These are phyloP conservation scores for Eupithecia vulgata DNA, from an alignment of 2,888 invertebrate genomes.

Conservation along the genomic window DNA sequence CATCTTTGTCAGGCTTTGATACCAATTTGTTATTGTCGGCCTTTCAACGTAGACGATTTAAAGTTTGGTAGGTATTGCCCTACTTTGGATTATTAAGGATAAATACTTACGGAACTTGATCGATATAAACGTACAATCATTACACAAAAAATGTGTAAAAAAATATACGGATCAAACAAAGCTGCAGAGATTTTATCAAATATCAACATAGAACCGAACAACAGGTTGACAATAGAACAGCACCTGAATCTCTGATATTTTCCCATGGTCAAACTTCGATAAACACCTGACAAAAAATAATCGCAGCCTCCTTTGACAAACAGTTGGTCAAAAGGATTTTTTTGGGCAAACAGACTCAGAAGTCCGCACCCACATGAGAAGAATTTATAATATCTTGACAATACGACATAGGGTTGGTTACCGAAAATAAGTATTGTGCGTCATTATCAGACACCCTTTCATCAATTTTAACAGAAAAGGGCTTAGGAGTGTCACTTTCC, in stretches of 20 bases:
- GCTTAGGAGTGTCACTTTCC: conserved; percentile 80
- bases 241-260: conserved; percentile 81
- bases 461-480: conserved; percentile 79
- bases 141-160: conserved; percentile 44
- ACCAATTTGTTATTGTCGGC: conserved; percentile 82
- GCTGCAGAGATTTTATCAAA: conserved; percentile 65
- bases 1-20: conserved; percentile 83
- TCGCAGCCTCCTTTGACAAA: conserved; percentile 75
- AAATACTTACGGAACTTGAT: conserved; percentile 35
- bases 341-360: conserved; percentile 72
- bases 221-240: conserved; percentile 76
- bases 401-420: conserved; percentile 71
- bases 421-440: conserved; percentile 78
- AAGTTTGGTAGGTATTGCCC: conserved; percentile 77
- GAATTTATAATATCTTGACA: conserved; percentile 76
- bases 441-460: conserved; percentile 79
- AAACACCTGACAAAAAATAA: conserved; percentile 80
- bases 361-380: conserved; percentile 74
- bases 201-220: conserved; percentile 53
- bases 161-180: conserved; percentile 56
- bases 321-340: conserved; percentile 82
- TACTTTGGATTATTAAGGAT: conserved; percentile 61
- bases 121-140: conserved; percentile 41
- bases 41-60: conserved; percentile 79
- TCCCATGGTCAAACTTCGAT: conserved; percentile 83